Evolutionary conservation across 2,797 vertebrate species (phyloP), one percentile per base, ranked within the genome.

Genomic region (Sebastes minor): DNA sequence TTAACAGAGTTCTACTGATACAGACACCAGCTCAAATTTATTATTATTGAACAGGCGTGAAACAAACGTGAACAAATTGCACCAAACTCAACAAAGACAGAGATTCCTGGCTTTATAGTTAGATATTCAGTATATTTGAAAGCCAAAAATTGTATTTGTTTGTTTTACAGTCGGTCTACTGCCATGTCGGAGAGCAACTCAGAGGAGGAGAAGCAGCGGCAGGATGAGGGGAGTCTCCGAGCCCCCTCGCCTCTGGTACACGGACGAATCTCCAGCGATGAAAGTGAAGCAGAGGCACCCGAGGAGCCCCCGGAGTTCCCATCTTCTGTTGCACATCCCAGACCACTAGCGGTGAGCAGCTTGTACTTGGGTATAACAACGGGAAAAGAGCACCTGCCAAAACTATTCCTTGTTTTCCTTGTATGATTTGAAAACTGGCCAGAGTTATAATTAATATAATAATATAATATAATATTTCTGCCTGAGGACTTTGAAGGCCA

Each of bases 261-360:
- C 14, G 95, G 94, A 67, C 94, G 93, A 12, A 90, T 96, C 67
- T 97, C 97, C 59, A 98, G 97, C 1, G 97, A 99, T 52, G 97
- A 98, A 81, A 98, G 97, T 14, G 97, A 98, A 32, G 93, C 92
- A 0, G 97, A 97, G 72, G 95, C 88, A 60, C 83, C 86, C 0
- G 95, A 96, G 23, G 93, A 96, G 77, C 90, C 88, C 3, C 70
- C 86, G 1, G 96, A 97, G 73, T 96, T 95, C 83, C 90, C 95
- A 16, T 97, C 95, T 28, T 96, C 95, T 27, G 78, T 88, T 25
- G 89, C 94, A 82, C 96, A 97, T 25, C 97, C 97, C 0, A 95
- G 94, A 93, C 97, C 97, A 7, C 92, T 96, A 32, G 97, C 96
- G 89, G 93, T 94, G 77, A 90, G 88, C 3, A 4, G 8, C 25